These are phyloP conservation scores for Drosophila basisetae DNA, from an alignment of 2,888 invertebrate species.

Conservation along the genomic window DNA sequence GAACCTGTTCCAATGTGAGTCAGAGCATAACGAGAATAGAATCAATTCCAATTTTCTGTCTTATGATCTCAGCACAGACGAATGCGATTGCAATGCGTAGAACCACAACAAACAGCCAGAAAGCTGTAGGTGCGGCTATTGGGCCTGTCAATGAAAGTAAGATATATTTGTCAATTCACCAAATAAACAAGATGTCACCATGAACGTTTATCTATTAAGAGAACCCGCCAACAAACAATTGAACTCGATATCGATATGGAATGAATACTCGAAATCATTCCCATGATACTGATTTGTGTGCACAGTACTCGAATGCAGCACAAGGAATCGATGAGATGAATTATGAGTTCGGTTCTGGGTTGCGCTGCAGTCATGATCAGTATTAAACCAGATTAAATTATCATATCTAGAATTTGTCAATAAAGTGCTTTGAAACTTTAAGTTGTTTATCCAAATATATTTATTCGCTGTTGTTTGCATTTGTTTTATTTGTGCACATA, in stretches of 20 bases:
- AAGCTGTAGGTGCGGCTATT: slow-evolving; percentile 10
- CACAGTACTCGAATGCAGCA: neutral
- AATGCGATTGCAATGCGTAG: neutral
- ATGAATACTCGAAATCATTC: slow-evolving; percentile 40
- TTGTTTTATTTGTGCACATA: neutral
- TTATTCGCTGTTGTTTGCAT: neutral
- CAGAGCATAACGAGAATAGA: neutral
- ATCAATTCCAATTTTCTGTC: neutral
- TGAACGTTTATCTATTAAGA: slow-evolving; percentile 30
- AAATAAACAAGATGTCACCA: slow-evolving; percentile 29
- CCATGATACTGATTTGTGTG: slow-evolving; percentile 49
- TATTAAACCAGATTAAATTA: neutral
- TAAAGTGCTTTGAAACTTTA: neutral
- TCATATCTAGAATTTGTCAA: neutral
- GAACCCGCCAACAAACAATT: slow-evolving; percentile 39
- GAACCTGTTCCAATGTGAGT: neutral
- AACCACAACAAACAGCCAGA: neutral
- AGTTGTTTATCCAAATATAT: neutral
- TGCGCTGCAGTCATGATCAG: slow-evolving; percentile 5
- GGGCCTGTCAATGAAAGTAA: slow-evolving; percentile 25
- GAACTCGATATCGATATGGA: slow-evolving; percentile 32
- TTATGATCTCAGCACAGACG: neutral
- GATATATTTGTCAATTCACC: slow-evolving; percentile 31
- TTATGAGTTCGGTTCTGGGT: neutral
- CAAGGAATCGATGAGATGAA: slow-evolving; percentile 18